Evolutionary conservation across 2,888 invertebrate genomes (phyloP).

Genomic region (Euphydryas editha): DNA sequence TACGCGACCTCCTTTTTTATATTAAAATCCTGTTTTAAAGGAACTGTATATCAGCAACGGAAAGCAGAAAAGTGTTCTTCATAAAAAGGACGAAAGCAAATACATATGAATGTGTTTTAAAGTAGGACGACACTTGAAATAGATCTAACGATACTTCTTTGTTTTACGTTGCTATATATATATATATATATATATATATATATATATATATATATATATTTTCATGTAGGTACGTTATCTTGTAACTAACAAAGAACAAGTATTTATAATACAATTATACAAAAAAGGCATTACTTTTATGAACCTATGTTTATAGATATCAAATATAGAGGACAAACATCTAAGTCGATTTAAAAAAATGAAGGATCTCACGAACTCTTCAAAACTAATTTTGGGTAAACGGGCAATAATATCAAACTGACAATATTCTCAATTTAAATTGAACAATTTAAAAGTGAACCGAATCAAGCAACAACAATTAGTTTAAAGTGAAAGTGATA

Average conservation of each 20-base stretch:
- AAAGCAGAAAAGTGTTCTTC: conserved; percentile 20
- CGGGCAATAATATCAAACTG: neutral
- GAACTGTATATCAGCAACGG: conserved; percentile 19
- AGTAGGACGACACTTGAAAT: conserved; percentile 1
- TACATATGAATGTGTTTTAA: conserved; percentile 7
- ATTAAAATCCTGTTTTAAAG: conserved; percentile 32
- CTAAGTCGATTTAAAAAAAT: neutral
- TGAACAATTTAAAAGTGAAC: neutral
- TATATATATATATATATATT: too few species aligned
- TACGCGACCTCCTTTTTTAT: conserved; percentile 31
- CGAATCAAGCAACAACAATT: conserved; percentile 1
- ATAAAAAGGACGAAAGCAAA: conserved; percentile 11
- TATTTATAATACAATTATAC: too few species aligned
- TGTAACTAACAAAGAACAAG: too few species aligned
- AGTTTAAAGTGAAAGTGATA: conserved; percentile 12
- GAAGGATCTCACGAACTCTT: neutral
- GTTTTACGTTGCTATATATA: too few species aligned
- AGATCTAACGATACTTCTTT: neutral
- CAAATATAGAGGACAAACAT: too few species aligned
- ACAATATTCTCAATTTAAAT: neutral
- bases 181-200: too few species aligned
- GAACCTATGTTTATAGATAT: too few species aligned
- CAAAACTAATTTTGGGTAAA: neutral
- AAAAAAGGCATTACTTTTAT: too few species aligned
- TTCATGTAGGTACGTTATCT: too few species aligned